Conservation (phyloP, 2,113 vertebrate species). For the Miniopterus natalensis region DNA sequence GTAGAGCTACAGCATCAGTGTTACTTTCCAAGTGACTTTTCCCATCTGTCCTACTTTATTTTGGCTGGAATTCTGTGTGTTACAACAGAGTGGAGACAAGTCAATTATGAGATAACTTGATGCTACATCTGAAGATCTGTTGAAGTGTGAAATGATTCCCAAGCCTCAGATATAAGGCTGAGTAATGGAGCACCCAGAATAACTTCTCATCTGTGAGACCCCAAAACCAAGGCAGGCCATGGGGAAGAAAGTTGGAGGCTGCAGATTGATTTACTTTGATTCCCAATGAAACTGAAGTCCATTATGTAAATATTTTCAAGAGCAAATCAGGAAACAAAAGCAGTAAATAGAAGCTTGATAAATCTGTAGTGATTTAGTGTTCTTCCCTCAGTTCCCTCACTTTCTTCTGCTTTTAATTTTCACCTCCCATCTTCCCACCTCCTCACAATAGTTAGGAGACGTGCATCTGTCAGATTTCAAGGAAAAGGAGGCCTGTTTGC, state of each 20-base stretch:
- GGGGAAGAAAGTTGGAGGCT: background rate
- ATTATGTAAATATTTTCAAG: background rate
- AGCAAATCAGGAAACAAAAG: background rate
- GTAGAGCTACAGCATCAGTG: slow-evolving; percentile 78
- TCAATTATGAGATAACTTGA: slow-evolving; percentile 70
- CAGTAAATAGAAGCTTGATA: background rate
- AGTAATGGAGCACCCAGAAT: background rate
- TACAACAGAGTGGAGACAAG: slow-evolving; percentile 78
- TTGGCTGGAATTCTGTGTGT: slow-evolving; percentile 85
- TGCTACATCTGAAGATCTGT: slow-evolving; percentile 77
- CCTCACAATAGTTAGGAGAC: background rate
- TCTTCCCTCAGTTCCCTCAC: background rate
- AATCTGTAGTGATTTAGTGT: background rate
- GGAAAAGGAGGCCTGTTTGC: background rate
- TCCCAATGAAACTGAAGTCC: background rate
- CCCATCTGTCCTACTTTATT: slow-evolving; percentile 84
- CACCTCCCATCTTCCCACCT: background rate
- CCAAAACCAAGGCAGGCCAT: background rate
- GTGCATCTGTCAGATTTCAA: background rate
- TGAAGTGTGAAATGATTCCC: slow-evolving; percentile 76
- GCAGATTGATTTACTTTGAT: background rate
- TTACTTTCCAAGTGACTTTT: slow-evolving; percentile 81
- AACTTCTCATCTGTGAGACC: background rate
- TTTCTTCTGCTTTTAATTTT: background rate
- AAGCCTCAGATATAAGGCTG: slow-evolving; percentile 62